phyloP scores from a whole-genome alignment of 2,797 vertebrate species.

The Thaleichthys pacificus region DNA sequence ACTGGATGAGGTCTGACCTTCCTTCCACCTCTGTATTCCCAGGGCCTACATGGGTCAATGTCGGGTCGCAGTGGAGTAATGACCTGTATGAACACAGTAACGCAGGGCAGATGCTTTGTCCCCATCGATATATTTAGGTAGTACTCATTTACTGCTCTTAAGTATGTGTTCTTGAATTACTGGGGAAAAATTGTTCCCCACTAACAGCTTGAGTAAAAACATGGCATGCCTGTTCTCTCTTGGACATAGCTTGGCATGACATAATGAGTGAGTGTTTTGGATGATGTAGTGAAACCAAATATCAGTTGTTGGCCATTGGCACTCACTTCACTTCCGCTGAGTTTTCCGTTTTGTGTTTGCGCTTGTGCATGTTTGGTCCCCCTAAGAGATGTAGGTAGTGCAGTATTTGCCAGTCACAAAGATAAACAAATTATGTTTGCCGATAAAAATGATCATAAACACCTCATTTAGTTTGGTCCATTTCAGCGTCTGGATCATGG shows the following conservation, averaged over 20 bases:
- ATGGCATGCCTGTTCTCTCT: conserved; percentile 55
- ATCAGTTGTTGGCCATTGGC: conserved; percentile 53
- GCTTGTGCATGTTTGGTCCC: conserved; percentile 28
- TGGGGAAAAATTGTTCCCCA: conserved; percentile 41
- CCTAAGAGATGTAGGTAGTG: conserved; percentile 7
- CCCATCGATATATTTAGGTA: conserved; percentile 29
- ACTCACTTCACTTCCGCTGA: conserved; percentile 48
- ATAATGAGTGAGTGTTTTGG: conserved; percentile 64
- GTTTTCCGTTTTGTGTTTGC: conserved; percentile 54
- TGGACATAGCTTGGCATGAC: conserved; percentile 60
- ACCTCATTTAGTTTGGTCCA: conserved; percentile 37
- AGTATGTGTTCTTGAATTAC: conserved; percentile 60
- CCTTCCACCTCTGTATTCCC: conserved; percentile 28
- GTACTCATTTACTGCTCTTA: conserved; percentile 40
- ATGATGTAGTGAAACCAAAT: conserved; percentile 67
- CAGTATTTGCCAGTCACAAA: not conserved
- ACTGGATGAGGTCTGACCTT: not conserved
- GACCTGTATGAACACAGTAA: conserved; percentile 5
- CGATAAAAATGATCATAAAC: conserved; percentile 55
- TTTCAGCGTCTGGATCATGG: conserved; percentile 34
- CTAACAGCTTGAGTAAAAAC: conserved; percentile 51
- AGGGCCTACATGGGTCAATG: conserved; percentile 44
- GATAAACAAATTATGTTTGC: conserved; percentile 38
- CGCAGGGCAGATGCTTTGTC: conserved; percentile 16
- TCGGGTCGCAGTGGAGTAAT: conserved; percentile 4